These are phyloP conservation scores for Thumatha senex DNA, from an alignment of 2,888 invertebrate species.

Conservation along the genomic window DNA sequence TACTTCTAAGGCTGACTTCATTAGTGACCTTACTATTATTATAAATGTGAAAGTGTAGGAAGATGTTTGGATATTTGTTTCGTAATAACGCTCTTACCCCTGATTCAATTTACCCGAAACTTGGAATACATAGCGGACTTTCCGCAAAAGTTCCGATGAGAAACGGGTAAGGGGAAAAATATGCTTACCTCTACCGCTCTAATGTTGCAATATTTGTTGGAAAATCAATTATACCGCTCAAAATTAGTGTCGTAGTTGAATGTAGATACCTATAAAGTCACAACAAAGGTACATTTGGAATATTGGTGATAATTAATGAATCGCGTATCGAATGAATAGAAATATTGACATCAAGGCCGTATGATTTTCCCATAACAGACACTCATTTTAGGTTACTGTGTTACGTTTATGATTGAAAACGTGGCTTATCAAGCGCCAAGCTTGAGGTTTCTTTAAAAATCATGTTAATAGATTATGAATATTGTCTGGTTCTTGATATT, in stretches of 20 bases:
- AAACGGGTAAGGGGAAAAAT: no score
- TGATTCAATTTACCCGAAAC: no score
- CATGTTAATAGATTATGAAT: constrained; percentile 40
- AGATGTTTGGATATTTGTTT: no score
- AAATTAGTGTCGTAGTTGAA: not conserved
- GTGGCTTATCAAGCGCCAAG: constrained; percentile 75
- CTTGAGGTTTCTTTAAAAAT: constrained; percentile 48
- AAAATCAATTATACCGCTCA: not conserved
- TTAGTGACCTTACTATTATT: no score
- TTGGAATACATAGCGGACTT: no score
- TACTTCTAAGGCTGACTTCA: no score
- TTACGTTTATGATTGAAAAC: constrained; percentile 74
- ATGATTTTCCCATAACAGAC: constrained; percentile 53
- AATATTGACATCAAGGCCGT: constrained; percentile 25
- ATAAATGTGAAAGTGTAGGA: no score
- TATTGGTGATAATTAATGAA: not conserved
- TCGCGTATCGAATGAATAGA: constrained; percentile 23
- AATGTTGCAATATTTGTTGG: no score
- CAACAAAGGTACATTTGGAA: not conserved
- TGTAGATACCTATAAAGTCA: not conserved
- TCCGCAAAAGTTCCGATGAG: no score
- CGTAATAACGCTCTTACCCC: no score
- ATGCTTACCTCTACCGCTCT: no score
- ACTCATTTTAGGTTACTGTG: constrained; percentile 51
- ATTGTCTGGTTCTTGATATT: not conserved